phyloP scores from a whole-genome alignment of 2,797 vertebrate species.

The Bovichtus variegatus region DNA sequence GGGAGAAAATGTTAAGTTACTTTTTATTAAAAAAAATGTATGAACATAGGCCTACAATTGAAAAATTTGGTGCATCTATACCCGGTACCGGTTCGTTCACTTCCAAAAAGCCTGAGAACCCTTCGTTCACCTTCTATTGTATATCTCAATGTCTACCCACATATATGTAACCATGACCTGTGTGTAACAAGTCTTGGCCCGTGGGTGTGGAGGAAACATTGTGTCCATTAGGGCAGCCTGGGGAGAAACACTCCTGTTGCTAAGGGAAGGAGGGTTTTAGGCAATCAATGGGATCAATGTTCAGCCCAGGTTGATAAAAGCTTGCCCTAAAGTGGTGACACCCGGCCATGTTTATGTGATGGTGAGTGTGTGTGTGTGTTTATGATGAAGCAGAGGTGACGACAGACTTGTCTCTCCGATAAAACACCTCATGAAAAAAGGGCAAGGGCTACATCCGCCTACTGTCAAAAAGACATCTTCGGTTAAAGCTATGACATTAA shows the following conservation, averaged over 20 bases:
- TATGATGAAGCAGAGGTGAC: constrained; percentile 58
- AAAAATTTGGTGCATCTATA: background rate
- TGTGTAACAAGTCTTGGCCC: constrained; percentile 19
- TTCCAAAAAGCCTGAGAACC: background rate
- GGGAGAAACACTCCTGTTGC: constrained; percentile 48
- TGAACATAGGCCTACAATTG: too few species aligned
- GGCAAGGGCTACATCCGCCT: constrained; percentile 42
- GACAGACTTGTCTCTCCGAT: constrained; percentile 76
- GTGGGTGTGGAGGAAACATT: constrained; percentile 34
- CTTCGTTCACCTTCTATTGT: background rate
- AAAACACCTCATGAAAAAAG: constrained; percentile 68
- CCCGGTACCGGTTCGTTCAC: background rate
- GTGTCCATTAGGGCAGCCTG: constrained; percentile 55
- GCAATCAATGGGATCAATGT: constrained; percentile 79
- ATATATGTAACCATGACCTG: constrained; percentile 30
- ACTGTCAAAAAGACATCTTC: constrained; percentile 45
- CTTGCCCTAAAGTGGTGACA: constrained; percentile 68
- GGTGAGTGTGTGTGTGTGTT: constrained; percentile 28
- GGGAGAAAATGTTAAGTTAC: too few species aligned
- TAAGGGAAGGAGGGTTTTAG: constrained; percentile 43
- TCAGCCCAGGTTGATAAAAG: constrained; percentile 76
- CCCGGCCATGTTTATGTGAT: constrained; percentile 28
- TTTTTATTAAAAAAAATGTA: too few species aligned
- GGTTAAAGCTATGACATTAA: constrained; percentile 33
- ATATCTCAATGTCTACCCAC: background rate